phyloP scores from a whole-genome alignment of 2,888 invertebrate species.

The Vannuccia rotundouncinata region DNA sequence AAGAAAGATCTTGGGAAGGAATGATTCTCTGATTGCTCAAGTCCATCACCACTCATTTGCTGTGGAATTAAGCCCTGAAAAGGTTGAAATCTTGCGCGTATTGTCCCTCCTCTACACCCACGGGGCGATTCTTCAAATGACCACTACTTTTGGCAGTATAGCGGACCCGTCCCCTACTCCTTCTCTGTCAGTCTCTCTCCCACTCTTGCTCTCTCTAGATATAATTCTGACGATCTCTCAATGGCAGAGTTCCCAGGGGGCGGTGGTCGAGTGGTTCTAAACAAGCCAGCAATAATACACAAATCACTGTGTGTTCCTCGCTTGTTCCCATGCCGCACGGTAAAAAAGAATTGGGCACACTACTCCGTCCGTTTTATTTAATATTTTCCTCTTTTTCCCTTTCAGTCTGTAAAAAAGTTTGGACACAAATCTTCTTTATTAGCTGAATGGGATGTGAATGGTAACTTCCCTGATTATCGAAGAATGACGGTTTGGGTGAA shows the following conservation, averaged over 20 bases:
- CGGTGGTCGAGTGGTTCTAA: not conserved
- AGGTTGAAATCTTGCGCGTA: not conserved
- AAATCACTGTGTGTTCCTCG: not conserved
- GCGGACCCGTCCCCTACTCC: not conserved
- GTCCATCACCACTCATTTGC: not conserved
- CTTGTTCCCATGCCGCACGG: too few species aligned
- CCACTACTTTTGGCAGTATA: not conserved
- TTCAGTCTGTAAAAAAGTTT: not conserved
- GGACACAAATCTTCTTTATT: not conserved
- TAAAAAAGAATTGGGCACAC: too few species aligned
- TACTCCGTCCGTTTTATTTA: too few species aligned
- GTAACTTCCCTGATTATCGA: not conserved
- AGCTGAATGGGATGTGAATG: not conserved
- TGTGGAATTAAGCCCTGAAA: not conserved
- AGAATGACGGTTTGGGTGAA: not conserved
- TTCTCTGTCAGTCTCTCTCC: not conserved
- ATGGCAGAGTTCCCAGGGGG: not conserved
- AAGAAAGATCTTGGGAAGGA: not conserved
- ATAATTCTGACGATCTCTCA: too few species aligned
- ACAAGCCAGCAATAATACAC: not conserved
- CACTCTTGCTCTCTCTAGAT: not conserved
- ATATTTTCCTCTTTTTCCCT: not conserved
- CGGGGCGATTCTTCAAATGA: not conserved
- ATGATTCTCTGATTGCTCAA: not conserved
- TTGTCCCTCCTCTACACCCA: not conserved